Conservation (phyloP, 1,140 invertebrate species). For the Hyphantria cunea region DNA sequence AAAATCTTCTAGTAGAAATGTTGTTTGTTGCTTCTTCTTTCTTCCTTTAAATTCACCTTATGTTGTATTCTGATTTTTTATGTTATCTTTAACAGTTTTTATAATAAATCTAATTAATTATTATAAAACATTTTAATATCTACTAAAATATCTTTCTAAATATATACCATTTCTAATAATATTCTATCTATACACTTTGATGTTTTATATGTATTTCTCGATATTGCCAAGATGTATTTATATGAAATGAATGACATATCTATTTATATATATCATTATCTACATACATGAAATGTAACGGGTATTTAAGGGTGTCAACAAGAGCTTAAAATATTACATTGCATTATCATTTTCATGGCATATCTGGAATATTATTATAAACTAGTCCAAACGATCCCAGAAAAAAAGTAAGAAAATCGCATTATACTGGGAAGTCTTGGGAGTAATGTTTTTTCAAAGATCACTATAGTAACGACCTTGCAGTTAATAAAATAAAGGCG, state of each 20-base stretch:
- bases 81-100: not conserved
- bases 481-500: too few relatives aligned
- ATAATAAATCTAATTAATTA: not conserved
- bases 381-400: too few relatives aligned
- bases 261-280: constrained; percentile 1
- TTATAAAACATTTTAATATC: too few relatives aligned
- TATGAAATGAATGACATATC: constrained; percentile 9
- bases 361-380: too few relatives aligned
- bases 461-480: too few relatives aligned
- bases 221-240: constrained; percentile 2
- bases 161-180: not conserved
- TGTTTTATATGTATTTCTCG: not conserved
- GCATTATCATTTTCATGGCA: not conserved
- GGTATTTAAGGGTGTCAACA: constrained; percentile 1
- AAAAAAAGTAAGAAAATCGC: too few relatives aligned
- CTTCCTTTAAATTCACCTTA: not conserved
- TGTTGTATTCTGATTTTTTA: not conserved
- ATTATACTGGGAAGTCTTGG: too few relatives aligned
- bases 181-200: not conserved
- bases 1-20: too few relatives aligned
- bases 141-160: constrained; percentile 3
- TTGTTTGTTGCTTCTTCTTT: too few relatives aligned
- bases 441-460: too few relatives aligned
- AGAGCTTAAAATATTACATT: not conserved
- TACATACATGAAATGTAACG: constrained; percentile 9